These are phyloP conservation scores for Coelopa frigida DNA, from an alignment of 1,140 invertebrate species.

Conservation along the genomic window DNA sequence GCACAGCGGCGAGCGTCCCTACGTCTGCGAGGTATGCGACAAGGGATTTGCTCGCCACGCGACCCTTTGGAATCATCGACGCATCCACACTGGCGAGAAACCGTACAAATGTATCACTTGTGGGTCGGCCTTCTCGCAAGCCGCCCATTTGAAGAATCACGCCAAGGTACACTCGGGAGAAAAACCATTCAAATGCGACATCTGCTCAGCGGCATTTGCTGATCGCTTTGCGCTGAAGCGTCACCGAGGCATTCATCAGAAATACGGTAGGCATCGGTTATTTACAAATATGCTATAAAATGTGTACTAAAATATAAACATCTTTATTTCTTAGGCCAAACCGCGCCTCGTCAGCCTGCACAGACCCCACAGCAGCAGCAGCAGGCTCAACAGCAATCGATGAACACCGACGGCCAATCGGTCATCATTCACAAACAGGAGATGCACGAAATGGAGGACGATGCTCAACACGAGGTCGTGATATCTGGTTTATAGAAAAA, in stretches of 20 bases:
- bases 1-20: slow-evolving; percentile 84
- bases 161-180: slow-evolving; percentile 72
- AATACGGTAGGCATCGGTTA: slow-evolving; percentile 51
- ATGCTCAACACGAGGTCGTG: slow-evolving; percentile 41
- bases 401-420: slow-evolving; percentile 19
- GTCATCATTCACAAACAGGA: slow-evolving; percentile 43
- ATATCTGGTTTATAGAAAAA: slow-evolving; percentile 44
- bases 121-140: slow-evolving; percentile 77
- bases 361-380: slow-evolving; percentile 9
- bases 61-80: slow-evolving; percentile 82
- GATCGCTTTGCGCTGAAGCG: slow-evolving; percentile 72
- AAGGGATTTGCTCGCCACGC: slow-evolving; percentile 82
- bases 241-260: slow-evolving; percentile 70
- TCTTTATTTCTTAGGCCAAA: slow-evolving; percentile 21
- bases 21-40: slow-evolving; percentile 85
- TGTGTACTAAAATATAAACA: background rate
- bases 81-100: slow-evolving; percentile 89
- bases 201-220: slow-evolving; percentile 79
- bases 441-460: slow-evolving; percentile 41
- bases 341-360: slow-evolving; percentile 33
- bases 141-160: slow-evolving; percentile 80
- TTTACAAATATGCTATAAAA: background rate
- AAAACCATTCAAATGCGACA: slow-evolving; percentile 71
- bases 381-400: slow-evolving; percentile 6
- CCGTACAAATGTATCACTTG: slow-evolving; percentile 79